Evolutionary conservation across 2,888 invertebrate species (phyloP).

Genomic region (Slavum lentiscoides): DNA sequence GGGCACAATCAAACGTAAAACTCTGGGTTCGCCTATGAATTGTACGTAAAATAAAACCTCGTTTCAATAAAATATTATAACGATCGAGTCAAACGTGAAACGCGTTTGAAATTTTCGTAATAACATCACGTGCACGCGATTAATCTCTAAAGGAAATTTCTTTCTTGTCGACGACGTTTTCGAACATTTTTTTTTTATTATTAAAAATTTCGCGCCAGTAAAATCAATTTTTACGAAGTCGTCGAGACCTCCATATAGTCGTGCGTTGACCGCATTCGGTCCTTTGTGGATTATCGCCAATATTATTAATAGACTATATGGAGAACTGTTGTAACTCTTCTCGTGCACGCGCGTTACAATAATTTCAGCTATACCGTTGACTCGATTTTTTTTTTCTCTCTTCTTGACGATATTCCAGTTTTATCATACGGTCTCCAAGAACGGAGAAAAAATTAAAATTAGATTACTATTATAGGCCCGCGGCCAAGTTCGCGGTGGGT

Average conservation of each 20-base stretch:
- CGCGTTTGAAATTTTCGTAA: too few species aligned
- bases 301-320: constrained; percentile 4
- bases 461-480: neutral
- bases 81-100: too few species aligned
- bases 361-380: constrained; percentile 4
- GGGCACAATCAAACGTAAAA: too few species aligned
- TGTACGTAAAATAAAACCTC: too few species aligned
- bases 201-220: neutral
- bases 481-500: neutral
- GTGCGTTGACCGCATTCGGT: neutral
- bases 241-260: neutral
- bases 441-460: neutral
- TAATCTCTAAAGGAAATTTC: too few species aligned
- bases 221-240: neutral
- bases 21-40: too few species aligned
- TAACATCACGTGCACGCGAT: too few species aligned
- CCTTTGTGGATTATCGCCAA: constrained; percentile 10
- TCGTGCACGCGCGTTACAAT: neutral
- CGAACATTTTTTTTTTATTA: neutral
- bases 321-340: neutral
- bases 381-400: neutral
- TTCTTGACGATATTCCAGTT: neutral
- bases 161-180: neutral
- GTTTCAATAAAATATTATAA: too few species aligned
- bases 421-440: neutral